Conservation (phyloP, 2,113 vertebrate species). For the Lycocorax pyrrhopterus region DNA sequence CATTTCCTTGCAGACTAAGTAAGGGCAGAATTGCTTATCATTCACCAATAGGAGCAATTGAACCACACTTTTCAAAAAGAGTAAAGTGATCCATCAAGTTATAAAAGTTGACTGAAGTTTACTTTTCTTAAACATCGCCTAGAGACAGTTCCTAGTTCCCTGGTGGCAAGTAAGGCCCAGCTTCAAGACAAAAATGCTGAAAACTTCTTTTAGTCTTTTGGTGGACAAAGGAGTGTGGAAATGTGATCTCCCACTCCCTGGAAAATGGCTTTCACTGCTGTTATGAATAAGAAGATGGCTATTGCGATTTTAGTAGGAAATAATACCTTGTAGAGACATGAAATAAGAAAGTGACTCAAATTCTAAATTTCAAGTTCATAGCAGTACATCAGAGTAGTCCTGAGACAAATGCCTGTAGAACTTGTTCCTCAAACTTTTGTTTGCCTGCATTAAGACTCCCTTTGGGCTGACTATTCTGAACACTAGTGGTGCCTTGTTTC, state of each 20-base stretch:
- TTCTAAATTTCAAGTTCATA: background rate
- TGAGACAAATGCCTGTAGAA: background rate
- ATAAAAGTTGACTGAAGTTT: background rate
- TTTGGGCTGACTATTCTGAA: background rate
- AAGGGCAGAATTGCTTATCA: background rate
- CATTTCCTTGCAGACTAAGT: background rate
- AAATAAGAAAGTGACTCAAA: background rate
- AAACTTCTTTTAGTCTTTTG: background rate
- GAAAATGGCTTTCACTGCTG: background rate
- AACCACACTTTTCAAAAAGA: background rate
- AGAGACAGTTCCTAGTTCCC: background rate
- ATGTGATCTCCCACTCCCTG: background rate
- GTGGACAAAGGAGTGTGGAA: background rate
- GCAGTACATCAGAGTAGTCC: background rate
- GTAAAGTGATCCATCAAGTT: background rate
- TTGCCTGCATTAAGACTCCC: background rate
- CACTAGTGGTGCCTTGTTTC: background rate
- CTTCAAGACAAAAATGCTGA: background rate
- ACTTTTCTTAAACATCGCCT: background rate
- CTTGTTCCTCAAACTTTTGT: background rate
- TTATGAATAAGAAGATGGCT: background rate
- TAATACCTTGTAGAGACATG: background rate
- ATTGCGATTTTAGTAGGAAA: background rate
- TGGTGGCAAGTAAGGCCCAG: background rate
- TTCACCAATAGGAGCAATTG: fast-evolving